These are phyloP conservation scores for Hydrotaea diabolus DNA, from an alignment of 2,888 invertebrate genomes.

Conservation along the genomic window DNA sequence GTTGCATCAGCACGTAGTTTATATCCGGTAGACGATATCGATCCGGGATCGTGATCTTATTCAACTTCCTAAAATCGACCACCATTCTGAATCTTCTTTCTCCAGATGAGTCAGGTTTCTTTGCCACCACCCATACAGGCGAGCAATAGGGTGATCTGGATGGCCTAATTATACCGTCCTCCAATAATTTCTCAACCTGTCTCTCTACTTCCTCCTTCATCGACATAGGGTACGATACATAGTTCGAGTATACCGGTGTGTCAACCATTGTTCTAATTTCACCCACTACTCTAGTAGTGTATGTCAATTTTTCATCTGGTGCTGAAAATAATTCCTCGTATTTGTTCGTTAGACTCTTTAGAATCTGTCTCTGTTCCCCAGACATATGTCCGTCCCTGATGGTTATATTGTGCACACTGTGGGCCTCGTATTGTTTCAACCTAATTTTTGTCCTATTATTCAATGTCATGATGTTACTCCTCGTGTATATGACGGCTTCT, in stretches of 20 bases:
- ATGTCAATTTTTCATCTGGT: conserved; percentile 43
- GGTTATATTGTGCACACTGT: conserved; percentile 40
- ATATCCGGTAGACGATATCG: conserved; percentile 42
- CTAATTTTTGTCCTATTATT: conserved; percentile 37
- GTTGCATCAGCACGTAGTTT: conserved; percentile 14
- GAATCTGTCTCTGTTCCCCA: neutral
- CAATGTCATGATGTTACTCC: conserved; percentile 42
- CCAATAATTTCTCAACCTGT: conserved; percentile 42
- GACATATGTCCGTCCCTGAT: conserved; percentile 30
- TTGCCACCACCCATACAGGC: conserved; percentile 45
- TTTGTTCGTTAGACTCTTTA: conserved; percentile 12
- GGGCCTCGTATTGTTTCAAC: conserved; percentile 31
- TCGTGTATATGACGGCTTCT: conserved; percentile 38
- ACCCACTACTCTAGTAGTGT: conserved; percentile 41
- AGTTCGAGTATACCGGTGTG: conserved; percentile 35
- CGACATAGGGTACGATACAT: conserved; percentile 40
- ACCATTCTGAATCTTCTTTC: conserved; percentile 30
- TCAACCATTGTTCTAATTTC: conserved; percentile 44
- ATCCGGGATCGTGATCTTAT: conserved; percentile 27
- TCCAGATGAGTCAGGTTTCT: conserved; percentile 41
- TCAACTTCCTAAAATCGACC: conserved; percentile 39
- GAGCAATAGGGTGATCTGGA: conserved; percentile 44
- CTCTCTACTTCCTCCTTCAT: conserved; percentile 38
- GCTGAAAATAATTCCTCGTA: conserved; percentile 43
- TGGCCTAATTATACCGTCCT: conserved; percentile 44